These are phyloP conservation scores for Acyrthosiphon pisum DNA, from an alignment of 1,140 invertebrate species.

Conservation along the genomic window DNA sequence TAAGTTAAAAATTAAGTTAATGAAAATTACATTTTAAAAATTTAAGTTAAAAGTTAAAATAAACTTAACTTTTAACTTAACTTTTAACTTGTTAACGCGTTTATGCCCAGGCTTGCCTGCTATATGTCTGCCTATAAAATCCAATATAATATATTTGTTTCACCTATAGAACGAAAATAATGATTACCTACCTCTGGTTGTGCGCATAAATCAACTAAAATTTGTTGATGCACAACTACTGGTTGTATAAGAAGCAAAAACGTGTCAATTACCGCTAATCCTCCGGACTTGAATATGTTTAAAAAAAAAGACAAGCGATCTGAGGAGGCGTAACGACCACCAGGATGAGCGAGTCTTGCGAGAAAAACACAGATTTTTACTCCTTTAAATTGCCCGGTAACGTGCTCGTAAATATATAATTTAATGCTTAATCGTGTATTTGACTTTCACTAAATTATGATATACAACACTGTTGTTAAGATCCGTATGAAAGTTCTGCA, in stretches of 20 bases:
- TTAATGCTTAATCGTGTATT: neutral
- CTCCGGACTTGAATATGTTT: neutral
- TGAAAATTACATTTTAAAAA: too few species aligned
- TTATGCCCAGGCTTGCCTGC: too few species aligned
- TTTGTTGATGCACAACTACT: neutral
- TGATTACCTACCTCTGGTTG: neutral
- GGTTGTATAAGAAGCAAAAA: neutral
- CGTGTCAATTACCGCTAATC: neutral
- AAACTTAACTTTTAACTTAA: too few species aligned
- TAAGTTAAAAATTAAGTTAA: too few species aligned
- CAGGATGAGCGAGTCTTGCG: neutral
- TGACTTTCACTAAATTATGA: constrained; percentile 25
- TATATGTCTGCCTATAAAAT: neutral
- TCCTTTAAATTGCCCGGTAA: neutral
- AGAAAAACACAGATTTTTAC: neutral
- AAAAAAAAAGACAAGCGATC: neutral
- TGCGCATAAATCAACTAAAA: neutral
- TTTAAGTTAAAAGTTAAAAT: too few species aligned
- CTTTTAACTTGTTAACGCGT: too few species aligned
- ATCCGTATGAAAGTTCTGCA: constrained; percentile 6
- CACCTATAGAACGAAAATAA: neutral
- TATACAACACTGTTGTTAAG: neutral
- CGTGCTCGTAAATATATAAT: neutral
- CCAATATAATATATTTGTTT: neutral
- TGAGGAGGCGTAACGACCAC: constrained; percentile 1